Base-by-base conservation (phyloP, 2,888 invertebrate genomes). In the Thera britannica region DNA sequence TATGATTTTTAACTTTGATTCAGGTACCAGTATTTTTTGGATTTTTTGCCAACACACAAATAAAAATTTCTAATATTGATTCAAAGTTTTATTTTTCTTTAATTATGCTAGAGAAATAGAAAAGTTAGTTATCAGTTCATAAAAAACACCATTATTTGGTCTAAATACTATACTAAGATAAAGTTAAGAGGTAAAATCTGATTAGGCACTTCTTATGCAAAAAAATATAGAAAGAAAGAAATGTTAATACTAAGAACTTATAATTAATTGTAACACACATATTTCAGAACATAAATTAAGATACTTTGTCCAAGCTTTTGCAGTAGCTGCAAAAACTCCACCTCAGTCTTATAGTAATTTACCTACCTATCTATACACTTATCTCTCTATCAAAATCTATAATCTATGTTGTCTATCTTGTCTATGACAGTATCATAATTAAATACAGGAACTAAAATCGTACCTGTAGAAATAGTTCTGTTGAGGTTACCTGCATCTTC, bases 201-300 rank as follows among this genome's bases (percentile, higher is more conserved):
- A 52, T 56, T 56, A 38, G 44, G 62, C 52, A 65, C 57, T 57
- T 56, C 46, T 52, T 57, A 64, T 56, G 60, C 52, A 52, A 8
- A 44, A 44, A 8, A 49, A 54, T 46, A 57, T 3, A 48, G 34
- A 58, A 38, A 9, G 23, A 59, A 56, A 56, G 12, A 63, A 46
- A 58, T 41, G 12, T 23, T 70, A 63, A 65, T 54, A 55, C 49
- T 64, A 63, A 44, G 41, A 46, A 54, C 55, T 51, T 67, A 62
- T 51, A 62, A 41, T 64, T 71, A 66, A 67, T 69, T 67, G 62
- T 69, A 69, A 72, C 56, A 68, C 55, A 49, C 60, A 65, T 38
- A 35, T 55, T 67, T 41, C 12, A 4, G 49, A 49, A 44, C 36
- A 46, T 49, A 36, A n/a, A n/a, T 23, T 38, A 35, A 51, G 36